Percentiles rank a stretch among this genome's conserved stretches.
Conservation (phyloP, 1,140 invertebrate genomes). For the Lucilia cuprina region DNA sequence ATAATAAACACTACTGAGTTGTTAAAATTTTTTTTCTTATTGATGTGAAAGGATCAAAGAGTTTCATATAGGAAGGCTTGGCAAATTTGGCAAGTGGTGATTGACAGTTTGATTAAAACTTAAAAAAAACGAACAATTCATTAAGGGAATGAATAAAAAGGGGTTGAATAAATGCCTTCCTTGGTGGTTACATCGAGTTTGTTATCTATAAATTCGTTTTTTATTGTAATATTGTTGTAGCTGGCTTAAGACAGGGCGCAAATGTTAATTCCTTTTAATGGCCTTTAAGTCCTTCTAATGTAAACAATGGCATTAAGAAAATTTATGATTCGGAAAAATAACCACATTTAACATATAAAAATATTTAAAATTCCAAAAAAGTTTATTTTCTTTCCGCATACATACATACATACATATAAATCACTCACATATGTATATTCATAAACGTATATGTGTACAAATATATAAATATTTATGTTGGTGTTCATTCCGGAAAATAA, state of each 20-base stretch:
- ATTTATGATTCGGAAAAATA: constrained; percentile 26
- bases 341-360: constrained; percentile 20
- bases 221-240: not conserved
- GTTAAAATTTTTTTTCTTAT: not conserved
- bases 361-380: not conserved
- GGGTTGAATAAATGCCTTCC: not conserved
- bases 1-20: not conserved
- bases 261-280: constrained; percentile 30
- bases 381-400: too few species aligned
- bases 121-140: not conserved
- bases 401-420: not conserved
- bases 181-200: not conserved
- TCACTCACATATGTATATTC: not conserved
- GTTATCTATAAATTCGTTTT: not conserved
- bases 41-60: not conserved
- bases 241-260: not conserved
- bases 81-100: not conserved
- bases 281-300: not conserved
- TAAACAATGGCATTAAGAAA: constrained; percentile 26
- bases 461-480: not conserved
- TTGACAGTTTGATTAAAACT: not conserved
- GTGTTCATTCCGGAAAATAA: too few species aligned
- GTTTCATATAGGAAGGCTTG: not conserved
- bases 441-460: not conserved
- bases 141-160: not conserved